Conservation (phyloP, 2,797 vertebrate genomes). For the Myoxocephalus aenaeus region DNA sequence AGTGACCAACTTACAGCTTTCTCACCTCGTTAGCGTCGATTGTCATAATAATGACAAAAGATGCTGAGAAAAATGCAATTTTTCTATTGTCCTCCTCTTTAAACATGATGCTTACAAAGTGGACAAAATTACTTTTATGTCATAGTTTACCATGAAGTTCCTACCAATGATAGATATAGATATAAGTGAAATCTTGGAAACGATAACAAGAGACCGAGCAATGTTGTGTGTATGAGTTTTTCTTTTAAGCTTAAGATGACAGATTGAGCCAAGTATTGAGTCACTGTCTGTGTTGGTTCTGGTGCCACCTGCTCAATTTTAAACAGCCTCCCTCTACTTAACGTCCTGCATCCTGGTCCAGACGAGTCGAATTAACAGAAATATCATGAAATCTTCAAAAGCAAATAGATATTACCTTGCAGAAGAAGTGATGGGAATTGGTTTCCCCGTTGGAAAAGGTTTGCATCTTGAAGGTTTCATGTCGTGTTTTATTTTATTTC, state of each 20-base stretch:
- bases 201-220: not conserved
- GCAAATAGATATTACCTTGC: not conserved
- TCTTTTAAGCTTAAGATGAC: conserved; percentile 39
- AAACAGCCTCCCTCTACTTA: conserved; percentile 45
- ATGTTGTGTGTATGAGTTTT: not conserved
- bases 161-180: not conserved
- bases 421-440: not conserved
- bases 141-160: not conserved
- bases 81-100: not conserved
- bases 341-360: conserved; percentile 37
- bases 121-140: not conserved
- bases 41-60: not conserved
- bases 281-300: conserved; percentile 47
- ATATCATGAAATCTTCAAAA: conserved; percentile 17
- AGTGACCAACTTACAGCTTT: conserved; percentile 14
- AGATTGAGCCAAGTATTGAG: conserved; percentile 40
- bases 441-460: not conserved
- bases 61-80: not conserved
- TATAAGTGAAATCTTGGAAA: not conserved
- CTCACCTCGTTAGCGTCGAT: not conserved
- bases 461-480: not conserved
- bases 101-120: not conserved
- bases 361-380: conserved; percentile 29
- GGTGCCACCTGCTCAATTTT: conserved; percentile 58
- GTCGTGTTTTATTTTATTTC: not conserved